Base-by-base conservation (phyloP, 1,140 invertebrate species). In the Drosophila novamexicana region DNA sequence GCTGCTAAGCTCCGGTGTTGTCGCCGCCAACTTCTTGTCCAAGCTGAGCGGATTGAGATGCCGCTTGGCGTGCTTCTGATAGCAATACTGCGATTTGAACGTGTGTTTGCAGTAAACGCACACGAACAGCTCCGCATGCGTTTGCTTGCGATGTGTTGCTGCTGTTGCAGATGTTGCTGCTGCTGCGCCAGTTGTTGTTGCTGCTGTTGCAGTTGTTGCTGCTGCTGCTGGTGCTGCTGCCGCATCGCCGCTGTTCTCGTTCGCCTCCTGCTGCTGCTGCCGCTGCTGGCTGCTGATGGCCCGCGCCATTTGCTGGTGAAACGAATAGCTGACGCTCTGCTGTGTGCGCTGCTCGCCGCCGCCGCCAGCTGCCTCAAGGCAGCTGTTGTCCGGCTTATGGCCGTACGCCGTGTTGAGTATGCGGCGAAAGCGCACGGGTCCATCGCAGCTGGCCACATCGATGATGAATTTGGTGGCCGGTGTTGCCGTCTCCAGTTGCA, bases 391-490 rank as follows among this genome's bases (percentile, higher is more conserved):
- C 6, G 75, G 92, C 83, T 92, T 85, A 37, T 70, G 92, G 64
- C 94, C 94, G 77, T 96, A 97, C 73, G 96, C 96, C 47, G 95
- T 95, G 79, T 97, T 97, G 6, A 96, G 91, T 4, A 97, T 95
- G 2, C 96, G 93, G 67, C 96, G 96, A 91, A 98, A 97, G 37
- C 95, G 93, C 0, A 98, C 96, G 0, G 97, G 97, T 0, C 97
- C 97, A 92, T 98, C 97, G 92, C 97, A 97, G 50, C 96, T 97
- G 6, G 97, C 97, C 3, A 98, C 93, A 91, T 97, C 97, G 57
- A 97, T 93, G 1, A 97, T 95, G 10, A 95, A 94, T 69, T 94
- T 94, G 10, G 79, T 56, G 12, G 72, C 44, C 8, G 73, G 64
- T 7, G 74, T 14, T 10, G 77, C 42, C 1, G 52, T 62, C n/a